Evolutionary conservation across 53 echinoderm and acorn worm species (phyloP).

Genomic region (Paracentrotus lividus): DNA sequence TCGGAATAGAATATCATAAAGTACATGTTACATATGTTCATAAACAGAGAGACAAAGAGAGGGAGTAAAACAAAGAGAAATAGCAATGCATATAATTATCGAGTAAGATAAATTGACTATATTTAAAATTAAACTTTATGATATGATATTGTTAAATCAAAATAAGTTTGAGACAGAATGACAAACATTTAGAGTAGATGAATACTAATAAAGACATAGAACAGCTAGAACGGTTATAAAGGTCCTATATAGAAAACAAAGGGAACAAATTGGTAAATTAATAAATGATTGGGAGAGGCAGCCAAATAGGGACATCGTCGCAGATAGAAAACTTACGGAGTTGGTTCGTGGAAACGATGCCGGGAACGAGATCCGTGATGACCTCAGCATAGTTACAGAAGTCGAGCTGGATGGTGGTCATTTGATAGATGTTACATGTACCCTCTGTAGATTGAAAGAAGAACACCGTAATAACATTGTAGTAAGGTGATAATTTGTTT

Average conservation of each 20-base stretch:
- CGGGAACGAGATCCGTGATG: slow-evolving; percentile 25
- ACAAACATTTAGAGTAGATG: too few species aligned
- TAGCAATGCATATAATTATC: not conserved
- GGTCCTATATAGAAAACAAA: not conserved
- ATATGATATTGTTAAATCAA: too few species aligned
- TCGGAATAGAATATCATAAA: too few species aligned
- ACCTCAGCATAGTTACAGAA: slow-evolving; percentile 58
- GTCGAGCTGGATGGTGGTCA: slow-evolving; percentile 18
- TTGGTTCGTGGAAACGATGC: slow-evolving; percentile 13
- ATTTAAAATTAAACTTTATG: too few species aligned
- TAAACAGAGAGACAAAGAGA: not conserved
- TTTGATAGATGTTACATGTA: slow-evolving; percentile 43
- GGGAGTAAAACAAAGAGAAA: not conserved
- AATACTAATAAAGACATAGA: too few species aligned
- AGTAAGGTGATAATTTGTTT: too few species aligned
- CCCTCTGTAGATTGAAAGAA: slow-evolving; percentile 15
- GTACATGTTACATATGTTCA: too few species aligned
- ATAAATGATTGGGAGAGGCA: not conserved
- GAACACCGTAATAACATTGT: too few species aligned
- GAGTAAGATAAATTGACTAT: too few species aligned
- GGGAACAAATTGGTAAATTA: too few species aligned
- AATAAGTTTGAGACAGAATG: too few species aligned
- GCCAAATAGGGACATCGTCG: not conserved
- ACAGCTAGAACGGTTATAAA: too few species aligned
- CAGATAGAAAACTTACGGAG: slow-evolving; percentile 15